Evolutionary conservation across 2,113 vertebrate species (phyloP).

Genomic region (Panthera uncia): DNA sequence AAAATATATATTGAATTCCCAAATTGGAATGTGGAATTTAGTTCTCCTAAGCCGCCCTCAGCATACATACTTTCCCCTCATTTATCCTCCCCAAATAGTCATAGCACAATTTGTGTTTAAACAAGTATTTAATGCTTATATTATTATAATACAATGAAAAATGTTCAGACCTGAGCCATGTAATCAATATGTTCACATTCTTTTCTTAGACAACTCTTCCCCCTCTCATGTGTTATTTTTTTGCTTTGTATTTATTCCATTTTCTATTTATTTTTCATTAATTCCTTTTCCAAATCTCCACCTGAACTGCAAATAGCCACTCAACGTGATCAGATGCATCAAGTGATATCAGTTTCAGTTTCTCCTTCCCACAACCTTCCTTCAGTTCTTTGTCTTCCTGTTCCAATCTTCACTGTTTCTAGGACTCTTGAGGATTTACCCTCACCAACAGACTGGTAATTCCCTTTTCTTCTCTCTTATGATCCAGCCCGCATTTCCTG

Average conservation of each 20-base stretch:
- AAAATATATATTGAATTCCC: neutral
- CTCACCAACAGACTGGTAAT: neutral
- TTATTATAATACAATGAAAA: conserved; percentile 21
- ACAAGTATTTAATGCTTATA: neutral
- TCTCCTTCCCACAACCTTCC: neutral
- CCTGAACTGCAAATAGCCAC: neutral
- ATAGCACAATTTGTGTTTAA: conserved; percentile 25
- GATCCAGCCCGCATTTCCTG: neutral
- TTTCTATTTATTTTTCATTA: conserved; percentile 26
- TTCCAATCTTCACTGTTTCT: neutral
- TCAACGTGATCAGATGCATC: neutral
- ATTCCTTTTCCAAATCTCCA: neutral
- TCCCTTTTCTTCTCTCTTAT: neutral
- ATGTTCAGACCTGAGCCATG: neutral
- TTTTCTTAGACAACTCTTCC: neutral
- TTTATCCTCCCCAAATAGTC: neutral
- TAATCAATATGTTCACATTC: neutral
- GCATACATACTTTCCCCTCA: neutral
- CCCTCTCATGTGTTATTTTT: neutral
- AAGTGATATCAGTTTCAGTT: neutral
- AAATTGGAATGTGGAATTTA: neutral
- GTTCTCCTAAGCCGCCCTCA: neutral
- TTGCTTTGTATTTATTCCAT: neutral
- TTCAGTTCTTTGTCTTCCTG: neutral
- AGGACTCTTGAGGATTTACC: neutral